Evolutionary conservation across 2,888 invertebrate genomes (phyloP).

Genomic region (Melitaea athalia): DNA sequence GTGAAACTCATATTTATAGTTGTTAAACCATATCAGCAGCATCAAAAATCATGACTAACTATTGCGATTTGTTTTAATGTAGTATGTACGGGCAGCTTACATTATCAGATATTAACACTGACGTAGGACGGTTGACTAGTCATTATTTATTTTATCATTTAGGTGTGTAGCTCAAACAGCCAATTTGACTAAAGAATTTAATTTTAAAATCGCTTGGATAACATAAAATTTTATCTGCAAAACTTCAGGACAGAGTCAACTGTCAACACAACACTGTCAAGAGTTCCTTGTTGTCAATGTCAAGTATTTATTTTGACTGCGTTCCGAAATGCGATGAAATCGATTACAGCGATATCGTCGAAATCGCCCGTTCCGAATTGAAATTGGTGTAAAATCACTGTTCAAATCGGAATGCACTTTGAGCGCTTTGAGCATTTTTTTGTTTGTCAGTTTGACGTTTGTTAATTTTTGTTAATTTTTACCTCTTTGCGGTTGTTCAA

Average conservation of each 20-base stretch:
- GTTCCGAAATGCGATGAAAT: too few species aligned
- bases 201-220: not conserved
- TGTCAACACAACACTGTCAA: too few species aligned
- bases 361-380: too few species aligned
- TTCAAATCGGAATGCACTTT: too few species aligned
- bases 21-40: slow-evolving; percentile 50
- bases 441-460: too few species aligned
- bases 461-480: too few species aligned
- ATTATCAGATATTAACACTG: slow-evolving; percentile 21
- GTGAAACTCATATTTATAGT: slow-evolving; percentile 56
- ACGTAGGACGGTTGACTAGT: not conserved
- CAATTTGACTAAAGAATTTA: not conserved
- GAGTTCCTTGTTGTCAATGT: too few species aligned
- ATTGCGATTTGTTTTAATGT: slow-evolving; percentile 36
- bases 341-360: too few species aligned
- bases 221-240: slow-evolving; percentile 8
- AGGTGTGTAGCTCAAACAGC: not conserved
- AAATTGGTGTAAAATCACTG: too few species aligned
- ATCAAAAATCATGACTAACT: slow-evolving; percentile 41
- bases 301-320: too few species aligned
- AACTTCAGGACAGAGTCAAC: not conserved
- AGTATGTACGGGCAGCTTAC: slow-evolving; percentile 21
- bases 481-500: too few species aligned
- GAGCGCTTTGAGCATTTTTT: too few species aligned
- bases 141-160: not conserved